Evolutionary conservation across 1,140 invertebrate genomes (phyloP), one percentile per base, ranked within the genome.

Genomic region (Bombyx mandarina): DNA sequence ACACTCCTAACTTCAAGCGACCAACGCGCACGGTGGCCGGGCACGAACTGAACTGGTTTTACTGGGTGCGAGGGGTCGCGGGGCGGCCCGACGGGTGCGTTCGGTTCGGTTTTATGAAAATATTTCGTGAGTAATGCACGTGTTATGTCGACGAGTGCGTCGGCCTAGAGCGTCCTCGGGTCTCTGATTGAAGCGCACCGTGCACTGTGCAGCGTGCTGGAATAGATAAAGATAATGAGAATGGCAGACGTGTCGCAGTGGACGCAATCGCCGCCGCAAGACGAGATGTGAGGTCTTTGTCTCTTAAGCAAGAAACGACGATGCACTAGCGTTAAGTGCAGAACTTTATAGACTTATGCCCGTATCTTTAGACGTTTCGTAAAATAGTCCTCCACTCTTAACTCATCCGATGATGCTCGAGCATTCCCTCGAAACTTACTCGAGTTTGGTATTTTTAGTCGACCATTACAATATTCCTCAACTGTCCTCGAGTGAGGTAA

Each of bases 91-190:
- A 73, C 77, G 77, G 78, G 79, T 83, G 78, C 79, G 82, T 80
- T 85, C 71, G 72, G 77, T 76, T 82, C 78, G 79, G 73, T 80
- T 85, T 84, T 85, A 87, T 87, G 82, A 87, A 87, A 85, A 87
- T 87, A 87, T 87, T 85, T 87, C 72, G 83, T 86, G 82, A 86
- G 82, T 87, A 85, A 87, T 87, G 80, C 83, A 87, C 82, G 80
- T 84, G 83, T 81, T 84, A 86, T 86, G 75, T 77, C 62, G 63
- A 57, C 57, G 75, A 85, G 80, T 82, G 79, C 79, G 79, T 77
- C 82, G 81, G 73, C 81, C 78, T 85, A 82, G 62, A 73, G 66
- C 74, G 78, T 71, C 77, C 81, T 81, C 73, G 69, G 68, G 66
- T 74, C 74, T 79, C 74, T 79, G 78, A 82, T 86, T 84, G 75